Base-by-base conservation (phyloP, 1,140 invertebrate species). In the Drosophila ogumai region DNA sequence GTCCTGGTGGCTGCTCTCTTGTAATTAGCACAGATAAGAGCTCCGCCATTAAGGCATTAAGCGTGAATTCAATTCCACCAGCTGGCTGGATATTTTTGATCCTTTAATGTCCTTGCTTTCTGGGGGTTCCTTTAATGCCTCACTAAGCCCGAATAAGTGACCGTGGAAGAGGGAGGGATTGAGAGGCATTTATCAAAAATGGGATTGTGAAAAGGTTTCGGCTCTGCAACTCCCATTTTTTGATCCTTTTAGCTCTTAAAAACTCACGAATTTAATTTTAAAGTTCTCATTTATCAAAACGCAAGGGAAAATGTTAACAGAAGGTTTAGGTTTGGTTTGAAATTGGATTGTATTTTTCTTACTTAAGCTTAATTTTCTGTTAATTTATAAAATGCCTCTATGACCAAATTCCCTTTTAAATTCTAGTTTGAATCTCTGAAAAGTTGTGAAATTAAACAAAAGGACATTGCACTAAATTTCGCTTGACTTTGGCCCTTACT, bases 21-120 rank as follows among this genome's bases (percentile, higher is more conserved):
- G 71, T 78, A 85, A 85, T 86, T 85, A 86, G 56, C 81, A 44
- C 47, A 67, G 71, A 64, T 80, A 75, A 79, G 32, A 71, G 47
- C 17, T 43, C 22, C 49, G 17, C 69, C 69, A 73, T 73, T 32
- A 50, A 36, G 36, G 54, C 67, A 71, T 73, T 73, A 73, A 59
- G 50, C 59, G 36, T 13, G 40, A 61, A 64, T 71, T 75, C 59
- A 65, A 75, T 67, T 34, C 43, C 49, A 56, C 43, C 69, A 73
- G 67, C 67, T 73, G 69, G 54, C 54, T 19, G 25, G 50, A 75
- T 75, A 64, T 65, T 75, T 43, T 38, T 72, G 69, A 72, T 72
- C 67, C 67, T 34, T 40, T 75, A 64, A 47, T 64, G 12, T 74
- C 15, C 46, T 25, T 5, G 19, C 13, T 32, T 41, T 65, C 6